Evolutionary conservation across 2,113 vertebrate species (phyloP), one percentile per base, ranked within the genome.

Genomic region (Cettia cetti): DNA sequence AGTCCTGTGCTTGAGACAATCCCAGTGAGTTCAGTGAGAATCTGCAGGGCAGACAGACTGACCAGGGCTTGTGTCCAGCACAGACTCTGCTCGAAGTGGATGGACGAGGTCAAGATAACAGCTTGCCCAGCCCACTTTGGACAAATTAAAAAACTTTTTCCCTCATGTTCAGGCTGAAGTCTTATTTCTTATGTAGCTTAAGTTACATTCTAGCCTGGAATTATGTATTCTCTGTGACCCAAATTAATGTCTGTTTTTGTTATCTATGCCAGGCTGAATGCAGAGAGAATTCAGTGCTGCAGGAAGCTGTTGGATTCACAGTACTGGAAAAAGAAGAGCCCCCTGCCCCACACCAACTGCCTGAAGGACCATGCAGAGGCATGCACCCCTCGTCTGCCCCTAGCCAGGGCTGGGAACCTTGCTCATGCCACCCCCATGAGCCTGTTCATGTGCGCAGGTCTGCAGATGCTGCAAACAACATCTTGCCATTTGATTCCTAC

Each of bases 1-100:
- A 27, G 11, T 37, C 44, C 45, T 52, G 27, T 1, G 3, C 21
- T 88, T 52, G 17, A 64, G 49, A n/a, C 1, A 5, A 79, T 35
- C 8, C 31, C 42, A 0, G 0, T 1, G 4, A 52, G 27, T 37
- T 53, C 40, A 65, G 53, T 0, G 0, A 49, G 24, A 18, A n/a
- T 44, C 57, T 79, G 18, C 45, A 33, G 68, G 42, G 22, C 40
- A 64, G 77, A 18, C n/a, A 75, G 69, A 53, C 40, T 35, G 75
- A 77, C 26, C 13, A 7, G 27, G 11, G 26, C 26, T 82, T 0
- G 0, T 45, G 39, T 39, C 26, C 77, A 65, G 44, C 53, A 47
- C 5, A 7, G 27, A 10, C 45, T 78, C 30, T 44, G 27, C 20
- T 94, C 0, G 0, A 33, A 15, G 7, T 45, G 24, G 49, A 28